Evolutionary conservation across 1,140 invertebrate species (phyloP), one percentile per base, ranked within the genome.

Genomic region (Sinella curviseta): DNA sequence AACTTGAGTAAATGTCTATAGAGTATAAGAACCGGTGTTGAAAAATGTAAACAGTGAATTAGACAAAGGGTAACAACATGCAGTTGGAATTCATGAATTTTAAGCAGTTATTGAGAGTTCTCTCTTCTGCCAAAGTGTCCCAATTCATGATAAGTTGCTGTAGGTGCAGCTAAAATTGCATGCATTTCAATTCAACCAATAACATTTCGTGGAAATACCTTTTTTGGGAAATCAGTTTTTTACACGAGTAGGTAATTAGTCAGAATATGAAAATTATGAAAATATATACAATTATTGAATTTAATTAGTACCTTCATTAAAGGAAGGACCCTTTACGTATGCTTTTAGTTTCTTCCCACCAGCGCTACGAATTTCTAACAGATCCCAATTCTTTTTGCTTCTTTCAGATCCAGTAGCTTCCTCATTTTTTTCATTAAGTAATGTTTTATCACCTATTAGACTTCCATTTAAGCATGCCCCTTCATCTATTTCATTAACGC

Each of bases 1-100:
- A 89, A 65, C 93, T 92, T 77, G 90, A 90, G 85, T 98, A 98
- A 3, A 98, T 86, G 86, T 97, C 96, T 90, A 77, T 48, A 86
- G n/a, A n/a, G n/a, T n/a, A n/a, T 85, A 85, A 26, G 26, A 65
- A 79, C 20, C 20, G 54, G 57, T 48, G 8, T 48, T 8, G 20
- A 48, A 48, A 48, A 20, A 20, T 12, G 20, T 8, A 60, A 26
- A 60, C 57, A 26, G 26, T 78, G 70, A 82, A 31, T 60, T 3
- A 16, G 24, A 60, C n/a, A n/a, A n/a, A n/a, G n/a, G n/a, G n/a
- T n/a, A 60, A 60, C 57, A 12, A 12, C 20, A 48, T 20, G 39
- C 39, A 60, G 8, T 14, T 14, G 24, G 4, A 60, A 60, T 26
- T 60, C 17, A 60, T 60, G 57, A 48, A 48, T 48, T 48, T 48